Base-by-base conservation (phyloP, 2,888 invertebrate genomes). In the Pseudoips prasinana region DNA sequence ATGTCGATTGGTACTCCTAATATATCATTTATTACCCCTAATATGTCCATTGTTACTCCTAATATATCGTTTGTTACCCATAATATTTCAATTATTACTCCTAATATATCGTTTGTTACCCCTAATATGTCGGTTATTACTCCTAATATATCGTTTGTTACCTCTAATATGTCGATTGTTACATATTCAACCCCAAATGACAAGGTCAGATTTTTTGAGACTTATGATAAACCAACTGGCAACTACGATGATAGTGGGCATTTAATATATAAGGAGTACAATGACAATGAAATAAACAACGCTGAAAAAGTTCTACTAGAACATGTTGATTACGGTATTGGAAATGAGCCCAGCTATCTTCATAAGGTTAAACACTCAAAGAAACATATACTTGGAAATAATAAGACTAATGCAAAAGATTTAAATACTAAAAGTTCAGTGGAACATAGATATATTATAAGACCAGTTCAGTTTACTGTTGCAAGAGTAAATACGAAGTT, bases 191-290 rank as follows among this genome's bases (percentile, higher is more conserved):
- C 60, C 1, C 27, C 42, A 8, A 63, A 76, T 26, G 84, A 85
- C 29, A 82, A 64, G 68, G 73, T 86, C 7, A 85, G 73, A 37
- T 86, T 86, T 50, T 86, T 86, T 39, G 85, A 87, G 63, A 58
- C 77, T 7, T 82, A 86, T 44, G 85, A 86, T 32, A 70, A 59
- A 24, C 48, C 69, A 23, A 83, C 85, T 8, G 46, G 43, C 2
- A 10, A 33, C 8, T 25, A 34, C 8, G 22, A 43, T 14, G 25
- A 36, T 8, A 39, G 46, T 7, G 39, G 37, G 8, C 44, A 44
- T 25, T 23, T 34, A 20, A 34, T 43, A 8, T 47, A 40, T 22
- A 34, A 22, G 10, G 42, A 56, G 14, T 26, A 47, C 45, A 24
- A 36, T 50, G n/a, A 29, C 24, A 8, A 54, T 25, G 10, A 46